phyloP scores from a whole-genome alignment of 2,888 invertebrate species.

The Dolomedes plantarius region DNA sequence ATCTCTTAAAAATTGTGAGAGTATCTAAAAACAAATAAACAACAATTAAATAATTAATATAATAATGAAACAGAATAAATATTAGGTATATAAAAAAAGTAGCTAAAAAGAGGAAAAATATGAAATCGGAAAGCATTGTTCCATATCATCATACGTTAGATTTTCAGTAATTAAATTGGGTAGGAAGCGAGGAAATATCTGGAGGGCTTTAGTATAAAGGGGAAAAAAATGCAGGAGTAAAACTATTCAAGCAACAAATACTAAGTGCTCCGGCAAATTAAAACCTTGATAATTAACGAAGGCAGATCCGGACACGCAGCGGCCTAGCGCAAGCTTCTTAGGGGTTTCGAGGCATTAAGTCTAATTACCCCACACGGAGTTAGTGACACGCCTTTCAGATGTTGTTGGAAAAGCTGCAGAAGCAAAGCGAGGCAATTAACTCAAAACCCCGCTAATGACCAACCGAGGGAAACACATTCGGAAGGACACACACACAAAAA shows the following conservation, averaged over 20 bases:
- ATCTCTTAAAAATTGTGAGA: too few species aligned
- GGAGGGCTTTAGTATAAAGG: constrained; percentile 11
- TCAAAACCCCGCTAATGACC: constrained; percentile 70
- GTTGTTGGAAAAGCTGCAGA: constrained; percentile 51
- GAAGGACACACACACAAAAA: neutral
- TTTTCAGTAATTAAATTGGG: constrained; percentile 48
- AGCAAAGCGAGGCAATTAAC: constrained; percentile 66
- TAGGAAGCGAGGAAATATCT: constrained; percentile 30
- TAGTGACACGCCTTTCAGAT: constrained; percentile 70
- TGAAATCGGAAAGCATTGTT: too few species aligned
- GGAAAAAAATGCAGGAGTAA: constrained; percentile 22
- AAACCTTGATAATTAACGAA: constrained; percentile 68
- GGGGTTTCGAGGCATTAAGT: constrained; percentile 58
- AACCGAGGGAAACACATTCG: constrained; percentile 30
- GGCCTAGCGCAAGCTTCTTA: constrained; percentile 61
- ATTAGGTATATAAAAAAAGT: too few species aligned
- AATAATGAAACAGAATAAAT: too few species aligned
- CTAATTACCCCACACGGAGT: constrained; percentile 68
- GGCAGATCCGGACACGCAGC: constrained; percentile 45
- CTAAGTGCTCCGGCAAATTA: constrained; percentile 64
- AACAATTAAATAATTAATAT: too few species aligned
- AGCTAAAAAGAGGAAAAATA: too few species aligned
- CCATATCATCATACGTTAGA: too few species aligned
- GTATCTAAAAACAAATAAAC: too few species aligned
- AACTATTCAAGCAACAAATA: constrained; percentile 63